Evolutionary conservation across 2,113 vertebrate genomes (phyloP).

Genomic region (Neofelis nebulosa): DNA sequence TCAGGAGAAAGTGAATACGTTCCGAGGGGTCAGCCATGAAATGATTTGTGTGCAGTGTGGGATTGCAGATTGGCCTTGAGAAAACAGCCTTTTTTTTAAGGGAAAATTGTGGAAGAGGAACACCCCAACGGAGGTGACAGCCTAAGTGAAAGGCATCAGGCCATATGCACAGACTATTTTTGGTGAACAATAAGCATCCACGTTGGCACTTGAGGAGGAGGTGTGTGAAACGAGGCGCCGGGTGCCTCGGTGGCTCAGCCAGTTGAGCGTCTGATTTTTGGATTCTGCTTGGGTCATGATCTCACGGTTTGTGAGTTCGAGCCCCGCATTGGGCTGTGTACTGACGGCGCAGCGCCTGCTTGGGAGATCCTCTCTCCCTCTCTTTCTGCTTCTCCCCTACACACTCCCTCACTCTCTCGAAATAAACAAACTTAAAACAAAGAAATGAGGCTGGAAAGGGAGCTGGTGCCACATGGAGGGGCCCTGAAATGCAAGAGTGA

Average conservation of each 20-base stretch:
- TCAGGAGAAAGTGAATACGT: background rate
- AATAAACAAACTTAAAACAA: background rate
- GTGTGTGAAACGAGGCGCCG: background rate
- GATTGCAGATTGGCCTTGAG: background rate
- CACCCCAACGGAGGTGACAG: background rate
- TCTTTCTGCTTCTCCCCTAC: too few relatives aligned
- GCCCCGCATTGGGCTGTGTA: too few relatives aligned
- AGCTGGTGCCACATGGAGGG: background rate
- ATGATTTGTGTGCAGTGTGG: background rate
- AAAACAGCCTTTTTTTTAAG: background rate
- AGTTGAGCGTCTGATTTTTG: too few relatives aligned
- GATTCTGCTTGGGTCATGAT: too few relatives aligned
- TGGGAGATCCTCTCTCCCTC: too few relatives aligned
- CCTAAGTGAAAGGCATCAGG: background rate
- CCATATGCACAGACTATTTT: background rate
- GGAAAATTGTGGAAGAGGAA: background rate
- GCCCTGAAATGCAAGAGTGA: background rate
- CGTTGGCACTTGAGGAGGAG: conserved; percentile 8
- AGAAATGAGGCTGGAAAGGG: background rate
- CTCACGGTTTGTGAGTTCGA: too few relatives aligned
- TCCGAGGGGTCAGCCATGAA: background rate
- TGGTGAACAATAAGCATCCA: background rate
- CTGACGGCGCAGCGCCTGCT: too few relatives aligned
- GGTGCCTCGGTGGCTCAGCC: too few relatives aligned
- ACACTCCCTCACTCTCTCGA: too few relatives aligned